Evolutionary conservation across 2,888 invertebrate genomes (phyloP).

Genomic region (Spicauda simplicius): DNA sequence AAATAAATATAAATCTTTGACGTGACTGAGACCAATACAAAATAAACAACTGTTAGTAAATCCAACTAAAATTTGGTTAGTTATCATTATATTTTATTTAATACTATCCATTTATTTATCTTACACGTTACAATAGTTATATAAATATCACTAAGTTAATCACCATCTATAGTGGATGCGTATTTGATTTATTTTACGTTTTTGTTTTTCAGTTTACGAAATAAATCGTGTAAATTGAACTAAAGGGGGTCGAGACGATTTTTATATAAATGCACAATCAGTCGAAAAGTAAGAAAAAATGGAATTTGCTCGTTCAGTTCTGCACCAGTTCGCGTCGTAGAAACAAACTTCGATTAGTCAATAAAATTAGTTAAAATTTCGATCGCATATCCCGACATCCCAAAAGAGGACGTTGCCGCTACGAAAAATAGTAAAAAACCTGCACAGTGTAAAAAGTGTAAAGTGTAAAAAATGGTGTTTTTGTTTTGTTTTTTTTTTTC

Average conservation of each 20-base stretch:
- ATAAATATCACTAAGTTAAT: slow-evolving; percentile 71
- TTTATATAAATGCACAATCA: slow-evolving; percentile 57
- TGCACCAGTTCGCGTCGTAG: too few species aligned
- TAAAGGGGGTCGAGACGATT: slow-evolving; percentile 27
- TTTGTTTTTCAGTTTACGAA: not conserved
- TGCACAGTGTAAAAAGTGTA: slow-evolving; percentile 40
- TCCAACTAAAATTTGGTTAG: slow-evolving; percentile 78
- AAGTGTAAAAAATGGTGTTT: slow-evolving; percentile 45
- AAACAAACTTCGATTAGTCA: too few species aligned
- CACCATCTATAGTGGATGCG: slow-evolving; percentile 36
- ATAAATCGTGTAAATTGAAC: slow-evolving; percentile 28
- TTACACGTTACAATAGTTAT: slow-evolving; percentile 59
- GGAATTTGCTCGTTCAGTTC: slow-evolving; percentile 40
- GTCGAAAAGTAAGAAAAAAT: slow-evolving; percentile 46
- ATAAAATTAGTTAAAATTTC: not conserved
- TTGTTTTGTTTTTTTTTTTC: not conserved
- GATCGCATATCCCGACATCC: slow-evolving; percentile 20
- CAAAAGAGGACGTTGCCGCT: slow-evolving; percentile 40
- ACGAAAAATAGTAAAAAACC: slow-evolving; percentile 38
- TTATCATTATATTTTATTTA: slow-evolving; percentile 53
- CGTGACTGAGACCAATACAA: slow-evolving; percentile 80
- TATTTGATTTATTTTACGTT: slow-evolving; percentile 16
- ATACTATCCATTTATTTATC: slow-evolving; percentile 60
- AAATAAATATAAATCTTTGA: slow-evolving; percentile 74
- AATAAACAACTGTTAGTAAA: slow-evolving; percentile 56